A percentile compares a stretch with the other conserved stretches of the same genome.
phyloP scores from a whole-genome alignment of 2,888 invertebrate genomes.

The Pelosia muscerda region DNA sequence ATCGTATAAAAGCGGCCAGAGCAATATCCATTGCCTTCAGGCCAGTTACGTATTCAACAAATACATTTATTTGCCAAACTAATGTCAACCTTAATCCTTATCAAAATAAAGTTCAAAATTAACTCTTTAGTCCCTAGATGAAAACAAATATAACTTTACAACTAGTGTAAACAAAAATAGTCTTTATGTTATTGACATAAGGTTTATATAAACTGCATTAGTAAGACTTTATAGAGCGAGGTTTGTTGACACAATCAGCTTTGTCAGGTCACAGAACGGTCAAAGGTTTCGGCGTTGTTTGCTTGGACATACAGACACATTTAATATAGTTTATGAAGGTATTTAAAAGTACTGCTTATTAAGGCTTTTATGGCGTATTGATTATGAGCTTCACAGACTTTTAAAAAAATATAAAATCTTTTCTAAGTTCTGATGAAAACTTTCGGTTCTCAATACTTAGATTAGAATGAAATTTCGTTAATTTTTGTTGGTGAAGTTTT shows the following conservation, averaged over 20 bases:
- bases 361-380: constrained; percentile 8
- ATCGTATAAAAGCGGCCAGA: constrained; percentile 66
- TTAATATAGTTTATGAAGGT: constrained; percentile 29
- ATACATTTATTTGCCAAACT: constrained; percentile 25
- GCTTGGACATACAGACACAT: constrained; percentile 34
- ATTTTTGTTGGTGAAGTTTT: not conserved
- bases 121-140: constrained; percentile 3
- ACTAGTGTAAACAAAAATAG: constrained; percentile 17
- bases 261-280: constrained; percentile 52
- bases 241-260: constrained; percentile 59
- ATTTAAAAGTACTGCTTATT: constrained; percentile 33
- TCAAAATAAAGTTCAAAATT: constrained; percentile 26
- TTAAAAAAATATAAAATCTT: not conserved
- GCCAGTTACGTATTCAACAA: constrained; percentile 61
- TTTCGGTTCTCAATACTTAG: too few relatives aligned
- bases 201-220: constrained; percentile 17
- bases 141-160: constrained; percentile 16
- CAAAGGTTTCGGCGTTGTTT: constrained; percentile 49
- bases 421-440: not conserved
- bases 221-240: constrained; percentile 35
- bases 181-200: constrained; percentile 22
- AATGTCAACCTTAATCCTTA: constrained; percentile 26
- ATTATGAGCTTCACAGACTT: not conserved
- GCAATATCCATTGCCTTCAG: constrained; percentile 72
- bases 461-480: too few relatives aligned